Conservation (phyloP, 2,113 vertebrate genomes). For the Mesembrinibis cayennensis region DNA sequence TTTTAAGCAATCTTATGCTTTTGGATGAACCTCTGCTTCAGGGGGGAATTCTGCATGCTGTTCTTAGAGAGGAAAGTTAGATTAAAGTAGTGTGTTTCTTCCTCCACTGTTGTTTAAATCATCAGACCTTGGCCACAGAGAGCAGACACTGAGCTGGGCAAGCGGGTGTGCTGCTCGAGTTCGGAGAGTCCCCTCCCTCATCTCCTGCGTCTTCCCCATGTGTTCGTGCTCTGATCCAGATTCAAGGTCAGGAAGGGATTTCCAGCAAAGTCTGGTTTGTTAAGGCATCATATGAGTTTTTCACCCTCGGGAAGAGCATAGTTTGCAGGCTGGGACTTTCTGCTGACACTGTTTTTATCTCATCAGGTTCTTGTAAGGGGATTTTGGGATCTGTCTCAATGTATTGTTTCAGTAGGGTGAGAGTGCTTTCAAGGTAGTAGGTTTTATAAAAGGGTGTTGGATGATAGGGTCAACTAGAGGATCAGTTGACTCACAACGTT, state of each 20-base stretch:
- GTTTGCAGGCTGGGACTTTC: not conserved
- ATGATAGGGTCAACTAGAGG: not conserved
- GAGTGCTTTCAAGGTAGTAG: not conserved
- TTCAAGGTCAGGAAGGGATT: not conserved
- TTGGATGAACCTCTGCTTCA: not conserved
- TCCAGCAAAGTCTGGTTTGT: not conserved
- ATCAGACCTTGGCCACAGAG: not conserved
- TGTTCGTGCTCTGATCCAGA: not conserved
- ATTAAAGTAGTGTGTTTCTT: not conserved
- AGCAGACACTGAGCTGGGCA: not conserved
- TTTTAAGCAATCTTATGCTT: not conserved
- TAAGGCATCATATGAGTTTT: not conserved
- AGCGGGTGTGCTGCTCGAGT: fast-evolving
- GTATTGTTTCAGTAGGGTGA: fast-evolving
- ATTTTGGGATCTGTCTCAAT: not conserved
- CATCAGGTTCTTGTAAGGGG: not conserved
- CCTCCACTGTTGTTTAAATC: not conserved
- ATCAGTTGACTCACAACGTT: not conserved
- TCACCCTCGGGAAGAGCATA: not conserved
- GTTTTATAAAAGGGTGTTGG: not conserved
- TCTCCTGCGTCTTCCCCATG: fast-evolving
- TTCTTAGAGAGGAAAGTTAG: not conserved
- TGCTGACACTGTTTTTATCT: not conserved
- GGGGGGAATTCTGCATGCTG: not conserved
- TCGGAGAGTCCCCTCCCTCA: not conserved